Conservation (phyloP, 2,888 invertebrate genomes). For the Hecatera dysodea region DNA sequence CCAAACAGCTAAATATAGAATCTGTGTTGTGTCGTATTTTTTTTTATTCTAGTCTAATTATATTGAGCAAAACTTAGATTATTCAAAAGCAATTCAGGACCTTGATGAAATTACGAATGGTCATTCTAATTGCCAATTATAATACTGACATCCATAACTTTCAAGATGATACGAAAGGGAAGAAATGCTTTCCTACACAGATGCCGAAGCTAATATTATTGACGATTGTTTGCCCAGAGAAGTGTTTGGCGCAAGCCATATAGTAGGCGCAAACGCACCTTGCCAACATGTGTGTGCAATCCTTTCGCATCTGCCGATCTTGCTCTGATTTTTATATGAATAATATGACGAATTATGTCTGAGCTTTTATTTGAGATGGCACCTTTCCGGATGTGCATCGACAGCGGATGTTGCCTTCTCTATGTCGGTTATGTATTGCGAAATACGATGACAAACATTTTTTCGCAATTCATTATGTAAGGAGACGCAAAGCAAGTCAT, state of each 20-base stretch:
- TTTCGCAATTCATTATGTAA: constrained; percentile 42
- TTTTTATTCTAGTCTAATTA: not conserved
- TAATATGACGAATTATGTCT: constrained; percentile 90
- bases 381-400: constrained; percentile 89
- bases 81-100: not conserved
- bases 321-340: constrained; percentile 90
- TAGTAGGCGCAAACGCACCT: constrained; percentile 83
- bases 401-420: constrained; percentile 84
- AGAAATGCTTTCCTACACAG: constrained; percentile 74
- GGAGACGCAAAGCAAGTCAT: constrained; percentile 11
- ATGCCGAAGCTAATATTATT: constrained; percentile 78
- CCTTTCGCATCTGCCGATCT: constrained; percentile 86
- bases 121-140: constrained; percentile 8
- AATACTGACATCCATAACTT: constrained; percentile 13
- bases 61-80: not conserved
- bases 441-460: constrained; percentile 64
- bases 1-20: not conserved
- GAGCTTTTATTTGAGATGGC: constrained; percentile 85
- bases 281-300: constrained; percentile 89
- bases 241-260: constrained; percentile 88
- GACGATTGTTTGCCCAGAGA: constrained; percentile 77
- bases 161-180: constrained; percentile 48
- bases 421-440: constrained; percentile 72
- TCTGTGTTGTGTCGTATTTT: not conserved
- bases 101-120: not conserved